Base-by-base conservation (phyloP, 2,113 vertebrate genomes). In the Gymnogyps californianus region DNA sequence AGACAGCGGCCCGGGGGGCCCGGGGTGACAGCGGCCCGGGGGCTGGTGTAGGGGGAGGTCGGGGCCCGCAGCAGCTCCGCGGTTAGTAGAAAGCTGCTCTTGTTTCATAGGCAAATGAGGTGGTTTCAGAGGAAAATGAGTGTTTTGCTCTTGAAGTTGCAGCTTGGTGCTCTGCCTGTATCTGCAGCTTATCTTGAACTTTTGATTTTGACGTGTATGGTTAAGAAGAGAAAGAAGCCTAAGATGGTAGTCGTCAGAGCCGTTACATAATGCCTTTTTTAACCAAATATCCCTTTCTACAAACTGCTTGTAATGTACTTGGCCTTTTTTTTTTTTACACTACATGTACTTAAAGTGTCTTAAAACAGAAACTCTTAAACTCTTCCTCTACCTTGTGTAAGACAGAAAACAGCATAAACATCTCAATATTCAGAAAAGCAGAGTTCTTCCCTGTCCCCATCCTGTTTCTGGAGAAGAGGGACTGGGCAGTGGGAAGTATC, bases 271-370 rank as follows among this genome's bases (percentile, higher is more conserved):
- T 2, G 6, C 31, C 8, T 55, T 25, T 21, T 28, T 1, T 12
- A 5, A 16, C 4, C 0, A 24, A 65, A 42, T 20, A 1, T 34
- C 8, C 5, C 36, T 40, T 71, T 61, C 16, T 57, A 4, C 47
- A 47, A 19, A 28, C 29, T n/a, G 10, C 24, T 59, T 9, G 7
- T 67, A 15, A 4, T 1, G 1, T 34, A 5, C 22, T 81, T 72
- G 6, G 17, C 8, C 8, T 17, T 57, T 42, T 69, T 17, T 57
- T 42, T 69, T 64, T 15, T 74, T 70, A 7, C 0, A 0, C 14
- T 38, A 2, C 16, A 0, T 2, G 2, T 34, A 6, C 20, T 49
- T 31, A 2, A 13, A 32, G 24, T 9, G 4, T 28, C 34, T 66
- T 59, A 44, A 67, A 79, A 28, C 2, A 3, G 9, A 29, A 64